Conservation (phyloP, 2,113 vertebrate species). For the Epinephelus cyanopodus region DNA sequence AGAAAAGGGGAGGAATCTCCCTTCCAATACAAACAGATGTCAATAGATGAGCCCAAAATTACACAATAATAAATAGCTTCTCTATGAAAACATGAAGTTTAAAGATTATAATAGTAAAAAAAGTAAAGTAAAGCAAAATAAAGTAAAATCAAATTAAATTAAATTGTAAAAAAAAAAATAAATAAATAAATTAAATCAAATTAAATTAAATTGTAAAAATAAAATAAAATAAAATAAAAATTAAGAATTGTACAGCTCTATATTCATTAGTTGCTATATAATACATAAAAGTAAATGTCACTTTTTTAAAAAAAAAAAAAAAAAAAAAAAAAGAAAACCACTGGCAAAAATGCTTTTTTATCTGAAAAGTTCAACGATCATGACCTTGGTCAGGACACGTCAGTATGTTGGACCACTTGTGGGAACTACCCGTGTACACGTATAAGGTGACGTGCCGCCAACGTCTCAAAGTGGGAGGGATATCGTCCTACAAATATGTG, state of each 20-base stretch:
- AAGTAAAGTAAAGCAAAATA: too few species aligned
- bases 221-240: too few species aligned
- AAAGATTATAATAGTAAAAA: neutral
- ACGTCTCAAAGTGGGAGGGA: constrained; percentile 86
- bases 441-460: constrained; percentile 80
- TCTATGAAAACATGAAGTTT: neutral
- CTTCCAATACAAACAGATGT: neutral
- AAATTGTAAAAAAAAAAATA: too few species aligned
- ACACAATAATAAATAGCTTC: neutral
- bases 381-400: constrained; percentile 38
- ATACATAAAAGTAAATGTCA: neutral
- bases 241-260: neutral
- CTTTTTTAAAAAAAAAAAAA: too few species aligned
- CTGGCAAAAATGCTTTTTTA: neutral
- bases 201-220: too few species aligned
- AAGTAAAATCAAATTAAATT: too few species aligned
- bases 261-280: neutral
- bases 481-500: constrained; percentile 81
- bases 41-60: neutral
- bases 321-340: neutral
- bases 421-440: constrained; percentile 54
- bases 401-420: constrained; percentile 52
- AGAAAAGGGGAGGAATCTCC: neutral
- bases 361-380: constrained; percentile 32
- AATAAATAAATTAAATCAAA: too few species aligned